Percentiles rank a stretch among this genome's conserved stretches.
Conservation (phyloP, 2,888 invertebrate species). For the Sphecodes monilicornis region DNA sequence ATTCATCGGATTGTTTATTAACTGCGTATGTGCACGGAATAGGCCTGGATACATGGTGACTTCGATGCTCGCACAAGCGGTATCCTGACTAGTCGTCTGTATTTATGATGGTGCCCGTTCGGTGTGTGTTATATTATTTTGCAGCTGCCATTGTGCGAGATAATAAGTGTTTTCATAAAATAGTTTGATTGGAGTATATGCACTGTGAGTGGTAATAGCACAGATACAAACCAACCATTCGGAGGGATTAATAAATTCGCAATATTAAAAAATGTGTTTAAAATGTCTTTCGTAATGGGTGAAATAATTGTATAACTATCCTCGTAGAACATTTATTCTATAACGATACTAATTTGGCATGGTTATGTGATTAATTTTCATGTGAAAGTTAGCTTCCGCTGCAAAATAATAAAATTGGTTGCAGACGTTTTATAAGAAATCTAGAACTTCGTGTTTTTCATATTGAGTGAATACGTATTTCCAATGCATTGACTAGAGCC, state of each 20-base stretch:
- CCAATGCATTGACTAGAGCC: background rate
- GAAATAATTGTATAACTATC: background rate
- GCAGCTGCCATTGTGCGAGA: background rate
- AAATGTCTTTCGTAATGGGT: background rate
- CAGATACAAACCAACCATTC: background rate
- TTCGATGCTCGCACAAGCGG: conserved; percentile 31
- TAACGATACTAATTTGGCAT: background rate
- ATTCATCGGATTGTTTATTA: background rate
- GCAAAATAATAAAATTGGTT: background rate
- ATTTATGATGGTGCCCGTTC: background rate
- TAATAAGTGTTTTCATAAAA: background rate
- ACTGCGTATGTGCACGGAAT: background rate
- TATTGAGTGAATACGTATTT: too few relatives aligned
- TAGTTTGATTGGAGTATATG: background rate
- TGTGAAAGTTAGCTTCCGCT: background rate
- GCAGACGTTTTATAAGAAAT: background rate
- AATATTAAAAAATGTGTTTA: background rate
- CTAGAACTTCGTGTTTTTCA: background rate
- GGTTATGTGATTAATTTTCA: background rate
- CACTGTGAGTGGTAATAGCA: background rate
- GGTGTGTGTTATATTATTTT: background rate
- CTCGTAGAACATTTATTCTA: background rate
- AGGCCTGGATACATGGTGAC: conserved; percentile 14
- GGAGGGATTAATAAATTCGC: background rate
- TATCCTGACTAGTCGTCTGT: background rate